These are phyloP conservation scores for Callyntrura sp. DNA, from an alignment of 2,888 invertebrate species.

Conservation along the genomic window DNA sequence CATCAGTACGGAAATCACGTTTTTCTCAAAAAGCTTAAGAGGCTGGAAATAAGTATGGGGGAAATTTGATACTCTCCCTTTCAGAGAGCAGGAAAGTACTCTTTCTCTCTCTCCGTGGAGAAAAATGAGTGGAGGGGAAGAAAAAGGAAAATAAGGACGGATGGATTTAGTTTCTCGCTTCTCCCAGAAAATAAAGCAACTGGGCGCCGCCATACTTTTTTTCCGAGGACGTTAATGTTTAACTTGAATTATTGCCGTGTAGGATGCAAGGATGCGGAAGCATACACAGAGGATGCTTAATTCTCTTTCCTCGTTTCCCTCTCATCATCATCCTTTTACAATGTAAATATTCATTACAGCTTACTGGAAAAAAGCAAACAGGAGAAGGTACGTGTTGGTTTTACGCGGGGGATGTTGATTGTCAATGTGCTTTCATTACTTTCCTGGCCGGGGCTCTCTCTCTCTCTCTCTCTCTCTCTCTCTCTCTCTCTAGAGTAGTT, in stretches of 20 bases:
- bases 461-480: no score
- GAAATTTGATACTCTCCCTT: slow-evolving; percentile 33
- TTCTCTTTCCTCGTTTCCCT: not conserved
- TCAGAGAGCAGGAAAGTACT: not conserved
- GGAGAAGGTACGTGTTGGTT: not conserved
- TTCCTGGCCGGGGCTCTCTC: not conserved
- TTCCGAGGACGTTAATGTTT: not conserved
- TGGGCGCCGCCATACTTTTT: slow-evolving; percentile 11
- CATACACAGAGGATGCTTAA: not conserved
- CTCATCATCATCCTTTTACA: slow-evolving; percentile 6
- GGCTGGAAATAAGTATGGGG: slow-evolving; percentile 20
- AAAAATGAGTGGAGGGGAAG: not conserved
- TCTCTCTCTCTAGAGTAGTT: no score
- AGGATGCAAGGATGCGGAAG: not conserved
- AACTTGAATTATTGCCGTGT: not conserved
- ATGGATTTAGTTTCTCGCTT: slow-evolving; percentile 11
- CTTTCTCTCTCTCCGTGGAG: no score
- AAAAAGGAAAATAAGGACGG: not conserved
- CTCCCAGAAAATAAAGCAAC: not conserved
- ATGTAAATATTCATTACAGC: slow-evolving; percentile 49
- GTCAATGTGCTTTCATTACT: not conserved
- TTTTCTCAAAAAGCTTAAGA: not conserved
- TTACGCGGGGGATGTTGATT: not conserved
- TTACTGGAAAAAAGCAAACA: slow-evolving; percentile 31
- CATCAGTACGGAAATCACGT: slow-evolving; percentile 51